These are phyloP conservation scores for Eriocheir sinensis DNA, from an alignment of 1,140 invertebrate genomes.

Conservation along the genomic window DNA sequence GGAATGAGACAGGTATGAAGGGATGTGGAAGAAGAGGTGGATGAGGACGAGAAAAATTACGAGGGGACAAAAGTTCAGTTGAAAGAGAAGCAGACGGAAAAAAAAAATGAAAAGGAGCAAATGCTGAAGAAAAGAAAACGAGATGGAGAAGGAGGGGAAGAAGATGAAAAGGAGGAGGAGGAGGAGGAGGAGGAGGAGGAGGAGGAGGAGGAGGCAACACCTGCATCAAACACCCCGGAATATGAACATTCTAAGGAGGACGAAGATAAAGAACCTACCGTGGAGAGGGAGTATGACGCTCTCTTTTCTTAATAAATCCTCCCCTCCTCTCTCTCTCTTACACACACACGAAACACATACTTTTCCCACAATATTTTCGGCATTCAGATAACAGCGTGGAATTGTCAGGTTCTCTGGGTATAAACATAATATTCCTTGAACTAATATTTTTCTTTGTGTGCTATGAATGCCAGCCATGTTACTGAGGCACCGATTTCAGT, in stretches of 20 bases:
- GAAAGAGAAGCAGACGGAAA: not conserved
- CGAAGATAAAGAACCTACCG: not conserved
- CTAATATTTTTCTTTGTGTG: too few species aligned
- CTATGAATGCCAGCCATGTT: too few species aligned
- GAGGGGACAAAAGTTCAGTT: too few species aligned
- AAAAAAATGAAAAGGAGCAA: not conserved
- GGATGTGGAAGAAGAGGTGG: not conserved
- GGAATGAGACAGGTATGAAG: not conserved
- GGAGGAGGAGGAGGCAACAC: conserved; percentile 27
- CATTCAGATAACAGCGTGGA: too few species aligned
- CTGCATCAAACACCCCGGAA: not conserved
- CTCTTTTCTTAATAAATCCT: conserved; percentile 26
- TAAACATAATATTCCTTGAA: too few species aligned
- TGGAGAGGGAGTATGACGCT: not conserved
- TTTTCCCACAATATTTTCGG: not conserved
- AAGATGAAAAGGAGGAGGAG: not conserved
- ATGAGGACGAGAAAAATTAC: conserved; percentile 6
- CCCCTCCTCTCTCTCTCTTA: conserved; percentile 20
- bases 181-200: not conserved
- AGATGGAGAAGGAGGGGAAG: not conserved
- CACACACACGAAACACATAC: too few species aligned
- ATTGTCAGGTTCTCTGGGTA: too few species aligned
- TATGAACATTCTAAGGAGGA: not conserved
- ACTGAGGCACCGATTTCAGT: too few species aligned
- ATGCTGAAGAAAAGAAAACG: not conserved